Evolutionary conservation across 1,140 invertebrate genomes (phyloP).

Genomic region (Gyrodactylus bullatarudis): DNA sequence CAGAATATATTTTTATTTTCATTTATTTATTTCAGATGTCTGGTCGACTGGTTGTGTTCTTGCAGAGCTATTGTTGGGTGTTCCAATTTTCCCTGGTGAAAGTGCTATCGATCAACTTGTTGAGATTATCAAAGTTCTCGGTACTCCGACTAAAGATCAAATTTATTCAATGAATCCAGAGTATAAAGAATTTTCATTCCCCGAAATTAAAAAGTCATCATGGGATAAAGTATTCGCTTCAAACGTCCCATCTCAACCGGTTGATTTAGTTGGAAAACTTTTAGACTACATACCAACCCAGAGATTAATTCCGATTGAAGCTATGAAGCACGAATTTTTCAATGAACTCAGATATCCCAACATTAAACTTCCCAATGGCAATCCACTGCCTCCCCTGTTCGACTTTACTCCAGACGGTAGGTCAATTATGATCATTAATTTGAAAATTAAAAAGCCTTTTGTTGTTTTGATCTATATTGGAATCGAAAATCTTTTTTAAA

Average conservation of each 20-base stretch:
- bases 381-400: conserved; percentile 8
- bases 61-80: conserved; percentile 71
- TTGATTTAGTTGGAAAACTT: conserved; percentile 7
- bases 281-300: conserved; percentile 9
- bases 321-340: conserved; percentile 8
- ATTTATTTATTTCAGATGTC: conserved; percentile 45
- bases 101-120: conserved; percentile 95
- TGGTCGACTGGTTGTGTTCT: conserved; percentile 96
- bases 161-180: conserved; percentile 10
- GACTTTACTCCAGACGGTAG: conserved; percentile 4
- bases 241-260: not conserved
- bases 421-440: no score
- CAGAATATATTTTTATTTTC: no score
- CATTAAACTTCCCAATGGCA: conserved; percentile 9
- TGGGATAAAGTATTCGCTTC: conserved; percentile 4
- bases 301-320: conserved; percentile 7
- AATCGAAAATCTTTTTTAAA: no score
- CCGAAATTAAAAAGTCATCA: conserved; percentile 5
- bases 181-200: conserved; percentile 9
- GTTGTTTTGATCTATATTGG: no score
- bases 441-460: no score
- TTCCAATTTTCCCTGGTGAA: conserved; percentile 95
- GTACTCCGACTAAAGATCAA: conserved; percentile 37
- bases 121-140: conserved; percentile 96
- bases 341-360: conserved; percentile 3